These are phyloP conservation scores for Macrosoma leucophasiata DNA, from an alignment of 2,888 invertebrate species.

Conservation along the genomic window DNA sequence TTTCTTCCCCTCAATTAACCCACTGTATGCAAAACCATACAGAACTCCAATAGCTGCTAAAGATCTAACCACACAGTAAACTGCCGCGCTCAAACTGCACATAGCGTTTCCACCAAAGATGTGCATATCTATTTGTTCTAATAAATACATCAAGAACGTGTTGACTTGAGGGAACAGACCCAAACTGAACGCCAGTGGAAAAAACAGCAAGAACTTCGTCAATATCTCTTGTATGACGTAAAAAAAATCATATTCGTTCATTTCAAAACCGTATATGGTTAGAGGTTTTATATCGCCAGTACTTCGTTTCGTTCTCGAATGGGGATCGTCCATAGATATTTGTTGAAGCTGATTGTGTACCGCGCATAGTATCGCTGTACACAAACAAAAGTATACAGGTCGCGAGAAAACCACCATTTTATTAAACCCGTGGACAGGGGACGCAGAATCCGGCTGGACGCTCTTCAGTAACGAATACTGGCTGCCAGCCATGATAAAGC, in stretches of 20 bases:
- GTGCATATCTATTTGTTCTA: constrained; percentile 96
- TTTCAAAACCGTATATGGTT: constrained; percentile 63
- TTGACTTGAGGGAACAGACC: constrained; percentile 98
- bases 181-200: constrained; percentile 95
- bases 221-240: constrained; percentile 82
- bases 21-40: constrained; percentile 92
- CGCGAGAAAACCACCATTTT: constrained; percentile 94
- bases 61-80: constrained; percentile 89
- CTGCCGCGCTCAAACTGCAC: constrained; percentile 87
- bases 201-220: constrained; percentile 87
- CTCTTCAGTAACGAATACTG: constrained; percentile 98
- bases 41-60: constrained; percentile 85
- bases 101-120: constrained; percentile 92
- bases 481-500: constrained; percentile 97
- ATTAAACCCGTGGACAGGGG: constrained; percentile 98
- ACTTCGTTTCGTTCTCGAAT: constrained; percentile 45
- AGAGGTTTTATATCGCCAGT: constrained; percentile 43
- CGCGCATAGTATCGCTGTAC: constrained; percentile 75
- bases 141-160: constrained; percentile 96
- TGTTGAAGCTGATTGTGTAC: constrained; percentile 59
- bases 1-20: constrained; percentile 86
- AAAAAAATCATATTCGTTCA: constrained; percentile 77
- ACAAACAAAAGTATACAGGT: constrained; percentile 94
- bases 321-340: constrained; percentile 35
- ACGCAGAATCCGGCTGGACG: constrained; percentile 99